phyloP scores from a whole-genome alignment of 2,113 vertebrate genomes.

The Mus musculus region GRCm39 chr15:77614001-77614500 shows the following conservation, averaged over 20 bases:
- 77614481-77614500: background rate
- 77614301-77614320: background rate
- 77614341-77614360: background rate
- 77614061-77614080: background rate
- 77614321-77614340: background rate
- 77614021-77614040: background rate
- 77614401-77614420: background rate
- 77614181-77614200: background rate
- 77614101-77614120: background rate
- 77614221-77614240: background rate
- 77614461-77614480: background rate
- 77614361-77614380: background rate
- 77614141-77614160: background rate
- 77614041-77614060: too few relatives aligned
- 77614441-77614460: background rate
- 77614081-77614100: background rate
- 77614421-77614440: background rate
- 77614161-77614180: background rate
- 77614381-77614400: background rate
- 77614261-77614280: background rate
- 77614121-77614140: background rate
- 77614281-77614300: too few relatives aligned
- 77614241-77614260: background rate
- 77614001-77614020: background rate
- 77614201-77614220: background rate